Conservation (phyloP, 2,888 invertebrate species). For the Stenolophus ochropezus region DNA sequence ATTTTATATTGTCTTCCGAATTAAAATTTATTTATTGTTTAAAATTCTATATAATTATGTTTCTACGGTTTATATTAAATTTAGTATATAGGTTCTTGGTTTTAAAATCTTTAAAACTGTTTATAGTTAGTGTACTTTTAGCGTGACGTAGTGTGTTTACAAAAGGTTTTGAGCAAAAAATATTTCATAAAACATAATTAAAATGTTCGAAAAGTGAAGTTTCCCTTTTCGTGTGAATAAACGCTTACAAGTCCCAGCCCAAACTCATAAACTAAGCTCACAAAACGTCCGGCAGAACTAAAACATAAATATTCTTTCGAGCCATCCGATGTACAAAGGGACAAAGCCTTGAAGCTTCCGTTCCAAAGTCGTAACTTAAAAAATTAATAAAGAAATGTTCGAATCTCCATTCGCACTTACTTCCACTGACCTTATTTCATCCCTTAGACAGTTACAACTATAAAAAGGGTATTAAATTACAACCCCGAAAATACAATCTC, state of each 20-base stretch:
- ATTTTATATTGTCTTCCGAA: too few relatives aligned
- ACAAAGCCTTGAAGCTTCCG: slow-evolving; percentile 23
- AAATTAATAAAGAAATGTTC: slow-evolving; percentile 61
- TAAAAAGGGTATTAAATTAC: slow-evolving; percentile 73
- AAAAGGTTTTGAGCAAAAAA: too few relatives aligned
- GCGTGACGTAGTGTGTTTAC: too few relatives aligned
- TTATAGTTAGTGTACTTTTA: too few relatives aligned
- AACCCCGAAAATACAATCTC: slow-evolving; percentile 70
- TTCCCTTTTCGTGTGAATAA: slow-evolving; percentile 14
- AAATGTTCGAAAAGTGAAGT: too few relatives aligned
- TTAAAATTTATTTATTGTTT: too few relatives aligned
- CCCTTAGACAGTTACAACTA: slow-evolving; percentile 71
- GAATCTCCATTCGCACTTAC: slow-evolving; percentile 67
- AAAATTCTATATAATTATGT: too few relatives aligned
- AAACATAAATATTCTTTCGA: slow-evolving; percentile 51
- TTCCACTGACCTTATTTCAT: slow-evolving; percentile 70
- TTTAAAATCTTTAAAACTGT: too few relatives aligned
- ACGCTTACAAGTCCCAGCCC: slow-evolving; percentile 6
- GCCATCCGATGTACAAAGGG: slow-evolving; percentile 23
- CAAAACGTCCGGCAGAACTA: slow-evolving; percentile 50
- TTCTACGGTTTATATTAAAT: too few relatives aligned
- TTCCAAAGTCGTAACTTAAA: slow-evolving; percentile 59
- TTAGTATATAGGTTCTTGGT: too few relatives aligned
- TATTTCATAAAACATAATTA: too few relatives aligned
- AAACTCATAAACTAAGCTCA: slow-evolving; percentile 34